These are phyloP conservation scores for Epistrophe grossulariae DNA, from an alignment of 2,888 invertebrate species.

Conservation along the genomic window DNA sequence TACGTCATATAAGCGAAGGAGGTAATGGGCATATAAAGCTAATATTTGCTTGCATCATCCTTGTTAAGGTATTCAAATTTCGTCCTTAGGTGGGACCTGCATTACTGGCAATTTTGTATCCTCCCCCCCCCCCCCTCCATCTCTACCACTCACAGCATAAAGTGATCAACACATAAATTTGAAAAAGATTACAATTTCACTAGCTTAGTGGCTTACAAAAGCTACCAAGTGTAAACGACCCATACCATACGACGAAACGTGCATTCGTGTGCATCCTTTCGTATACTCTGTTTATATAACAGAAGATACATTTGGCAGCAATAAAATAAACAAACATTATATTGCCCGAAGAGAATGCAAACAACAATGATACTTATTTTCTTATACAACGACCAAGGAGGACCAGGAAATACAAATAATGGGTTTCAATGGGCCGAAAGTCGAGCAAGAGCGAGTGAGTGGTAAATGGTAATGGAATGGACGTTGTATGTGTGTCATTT, in stretches of 20 bases:
- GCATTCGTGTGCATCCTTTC: conserved; percentile 19
- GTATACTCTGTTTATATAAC: not conserved
- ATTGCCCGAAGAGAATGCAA: conserved; percentile 34
- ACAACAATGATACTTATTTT: conserved; percentile 8
- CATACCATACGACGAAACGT: not conserved
- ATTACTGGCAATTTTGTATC: not conserved
- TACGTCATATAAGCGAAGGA: not conserved
- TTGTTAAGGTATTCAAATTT: conserved; percentile 36
- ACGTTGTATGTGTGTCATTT: not conserved
- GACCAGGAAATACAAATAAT: not conserved
- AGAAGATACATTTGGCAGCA: not conserved
- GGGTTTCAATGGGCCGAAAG: conserved; percentile 4
- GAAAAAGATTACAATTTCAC: conserved; percentile 40
- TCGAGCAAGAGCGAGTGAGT: too few relatives aligned
- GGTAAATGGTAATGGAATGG: conserved; percentile 11
- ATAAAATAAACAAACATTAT: conserved; percentile 40
- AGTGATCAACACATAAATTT: conserved; percentile 29
- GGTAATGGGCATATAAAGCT: conserved; percentile 44
- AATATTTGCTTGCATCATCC: conserved; percentile 33
- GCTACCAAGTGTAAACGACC: conserved; percentile 6
- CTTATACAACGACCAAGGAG: not conserved
- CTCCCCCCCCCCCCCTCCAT: not conserved
- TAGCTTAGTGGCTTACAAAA: conserved; percentile 32
- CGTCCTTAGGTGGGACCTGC: conserved; percentile 15
- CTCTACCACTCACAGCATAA: not conserved